Conservation (phyloP, 2,888 invertebrate species). For the Hylaea fasciaria region DNA sequence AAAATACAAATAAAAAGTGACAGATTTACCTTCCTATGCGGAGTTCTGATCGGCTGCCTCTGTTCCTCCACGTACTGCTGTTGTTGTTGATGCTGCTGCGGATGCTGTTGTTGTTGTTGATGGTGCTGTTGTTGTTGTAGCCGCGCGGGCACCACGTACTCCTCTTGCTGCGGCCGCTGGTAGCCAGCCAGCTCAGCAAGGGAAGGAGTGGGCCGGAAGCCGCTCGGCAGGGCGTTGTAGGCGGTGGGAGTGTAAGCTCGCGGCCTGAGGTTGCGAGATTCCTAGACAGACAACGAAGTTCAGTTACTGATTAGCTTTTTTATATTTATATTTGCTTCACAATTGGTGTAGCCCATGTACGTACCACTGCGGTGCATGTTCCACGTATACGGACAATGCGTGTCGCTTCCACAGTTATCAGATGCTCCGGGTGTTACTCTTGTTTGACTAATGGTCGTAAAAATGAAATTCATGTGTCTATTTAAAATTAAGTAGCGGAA, state of each 20-base stretch:
- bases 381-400: too few relatives aligned
- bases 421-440: too few relatives aligned
- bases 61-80: conserved; percentile 86
- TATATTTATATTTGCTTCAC: too few relatives aligned
- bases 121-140: conserved; percentile 54
- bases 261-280: conserved; percentile 78
- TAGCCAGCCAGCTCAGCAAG: conserved; percentile 79
- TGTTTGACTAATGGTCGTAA: too few relatives aligned
- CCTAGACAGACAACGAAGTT: conserved; percentile 58
- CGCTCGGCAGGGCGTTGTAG: conserved; percentile 73
- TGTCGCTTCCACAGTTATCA: too few relatives aligned
- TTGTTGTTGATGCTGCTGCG: conserved; percentile 49
- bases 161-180: conserved; percentile 61
- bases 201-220: conserved; percentile 76
- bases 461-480: too few relatives aligned
- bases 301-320: too few relatives aligned
- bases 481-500: too few relatives aligned
- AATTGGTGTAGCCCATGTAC: too few relatives aligned
- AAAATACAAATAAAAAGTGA: too few relatives aligned
- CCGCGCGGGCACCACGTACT: conserved; percentile 17
- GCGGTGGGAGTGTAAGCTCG: conserved; percentile 75
- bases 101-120: conserved; percentile 49
- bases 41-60: conserved; percentile 83
- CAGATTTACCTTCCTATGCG: conserved; percentile 65
- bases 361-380: too few relatives aligned